Evolutionary conservation across 2,888 invertebrate species (phyloP), one percentile per base, ranked within the genome.

Genomic region (Eutolmus rufibarbis): DNA sequence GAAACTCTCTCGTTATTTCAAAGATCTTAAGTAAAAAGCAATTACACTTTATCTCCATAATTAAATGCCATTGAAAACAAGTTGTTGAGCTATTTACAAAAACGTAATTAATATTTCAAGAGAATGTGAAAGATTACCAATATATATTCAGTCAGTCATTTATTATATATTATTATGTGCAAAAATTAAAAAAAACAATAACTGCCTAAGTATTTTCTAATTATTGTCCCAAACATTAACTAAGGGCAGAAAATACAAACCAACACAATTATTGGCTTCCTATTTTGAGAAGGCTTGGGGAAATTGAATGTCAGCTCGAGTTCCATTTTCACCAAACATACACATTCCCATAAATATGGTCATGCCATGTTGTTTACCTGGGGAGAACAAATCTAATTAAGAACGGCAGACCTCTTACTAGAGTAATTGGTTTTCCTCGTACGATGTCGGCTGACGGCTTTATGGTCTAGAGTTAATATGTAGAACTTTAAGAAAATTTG

Each of bases 371-470:
- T 81, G 81, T 81, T 81, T 81, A 81, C 56, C 56, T 81, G 56
- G 23, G 56, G 81, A 81, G 81, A 56, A 81, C 56, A 81, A 56
- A 81, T 81, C 81, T 81, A 81, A 81, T 81, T 81, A 81, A 81
- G 81, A 34, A 56, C 51, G 37, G 81, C 34, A 81, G 56, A 56
- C 56, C 51, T 34, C 57, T 81, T 56, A 40, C 51, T 34, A 56
- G 28, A 81, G 31, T 81, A 81, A 81, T 81, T 57, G 81, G 56
- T 81, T 81, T 81, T 56, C 81, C 34, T 34, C 74, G 34, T 74
- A 74, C 16, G 28, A 0, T 81, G 81, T 56, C 7, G 34, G 34
- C 43, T 43, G 78, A 78, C 46, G 46, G 43, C 0, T 78, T 78
- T 78, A 78, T 28, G 43, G 14, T 16, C 0, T 51, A 51, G 51